phyloP scores from a whole-genome alignment of 2,797 vertebrate species.

The Myotis daubentonii region DNA sequence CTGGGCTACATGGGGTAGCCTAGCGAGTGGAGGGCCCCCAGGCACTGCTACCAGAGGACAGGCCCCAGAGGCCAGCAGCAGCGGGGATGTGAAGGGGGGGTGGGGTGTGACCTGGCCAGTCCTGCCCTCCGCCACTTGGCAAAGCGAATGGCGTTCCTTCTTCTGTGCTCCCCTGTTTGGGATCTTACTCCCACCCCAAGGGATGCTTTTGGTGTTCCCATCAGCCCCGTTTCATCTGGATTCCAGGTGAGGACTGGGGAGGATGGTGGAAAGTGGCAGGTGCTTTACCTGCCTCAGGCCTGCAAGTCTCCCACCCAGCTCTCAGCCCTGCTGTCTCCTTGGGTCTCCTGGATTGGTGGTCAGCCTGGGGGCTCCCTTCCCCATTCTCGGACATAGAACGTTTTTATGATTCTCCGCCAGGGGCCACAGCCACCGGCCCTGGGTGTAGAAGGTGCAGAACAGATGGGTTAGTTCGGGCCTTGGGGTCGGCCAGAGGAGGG shows the following conservation, averaged over 20 bases:
- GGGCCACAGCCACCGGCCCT: neutral
- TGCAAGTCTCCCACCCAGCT: neutral
- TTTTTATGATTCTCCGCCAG: neutral
- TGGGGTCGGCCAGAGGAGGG: neutral
- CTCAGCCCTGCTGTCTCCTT: neutral
- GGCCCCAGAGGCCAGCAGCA: neutral
- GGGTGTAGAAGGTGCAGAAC: neutral
- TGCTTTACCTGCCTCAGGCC: neutral
- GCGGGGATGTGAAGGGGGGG: neutral
- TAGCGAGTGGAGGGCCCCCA: no score
- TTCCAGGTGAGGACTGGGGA: neutral
- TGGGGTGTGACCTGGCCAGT: neutral
- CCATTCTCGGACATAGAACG: neutral
- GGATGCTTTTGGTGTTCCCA: neutral
- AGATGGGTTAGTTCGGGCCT: neutral
- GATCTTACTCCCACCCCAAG: neutral
- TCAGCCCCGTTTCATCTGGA: neutral
- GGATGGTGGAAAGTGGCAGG: no score
- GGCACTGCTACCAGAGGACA: neutral
- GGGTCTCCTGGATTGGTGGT: neutral
- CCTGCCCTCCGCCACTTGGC: neutral
- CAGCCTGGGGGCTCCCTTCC: neutral
- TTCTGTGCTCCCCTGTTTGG: neutral
- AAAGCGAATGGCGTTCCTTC: neutral
- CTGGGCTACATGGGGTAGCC: neutral